These are phyloP conservation scores for Drosophila recens DNA, from an alignment of 2,888 invertebrate genomes.

Conservation along the genomic window DNA sequence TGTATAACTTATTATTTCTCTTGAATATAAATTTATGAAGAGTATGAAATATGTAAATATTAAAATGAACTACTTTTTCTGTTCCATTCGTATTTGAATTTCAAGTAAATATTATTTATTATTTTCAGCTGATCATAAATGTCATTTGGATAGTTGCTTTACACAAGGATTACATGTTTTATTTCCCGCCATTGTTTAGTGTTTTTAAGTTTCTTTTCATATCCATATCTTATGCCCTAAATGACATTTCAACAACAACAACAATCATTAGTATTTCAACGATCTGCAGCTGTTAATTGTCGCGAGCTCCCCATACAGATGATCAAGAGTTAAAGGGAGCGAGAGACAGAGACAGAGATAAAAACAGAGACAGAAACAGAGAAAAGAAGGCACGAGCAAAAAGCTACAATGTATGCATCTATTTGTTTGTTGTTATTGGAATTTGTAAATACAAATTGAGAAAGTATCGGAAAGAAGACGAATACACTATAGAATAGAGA, in stretches of 20 bases:
- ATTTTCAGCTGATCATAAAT: not conserved
- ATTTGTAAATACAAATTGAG: slow-evolving; percentile 45
- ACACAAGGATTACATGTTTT: slow-evolving; percentile 12
- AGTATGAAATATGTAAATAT: too few species aligned
- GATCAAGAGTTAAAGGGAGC: slow-evolving; percentile 11
- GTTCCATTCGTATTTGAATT: not conserved
- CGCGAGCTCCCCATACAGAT: slow-evolving; percentile 23
- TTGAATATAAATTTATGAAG: too few species aligned
- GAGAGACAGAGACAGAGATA: not conserved
- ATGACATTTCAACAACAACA: slow-evolving; percentile 34
- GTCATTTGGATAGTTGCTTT: not conserved
- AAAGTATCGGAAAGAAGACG: slow-evolving; percentile 1
- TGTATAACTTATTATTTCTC: too few species aligned
- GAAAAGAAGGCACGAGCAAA: slow-evolving; percentile 1
- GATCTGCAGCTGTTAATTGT: slow-evolving; percentile 58
- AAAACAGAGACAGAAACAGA: not conserved
- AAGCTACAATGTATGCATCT: slow-evolving; percentile 32
- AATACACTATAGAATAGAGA: slow-evolving; percentile 1
- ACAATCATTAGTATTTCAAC: slow-evolving; percentile 41
- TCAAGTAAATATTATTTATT: not conserved
- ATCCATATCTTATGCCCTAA: slow-evolving; percentile 28
- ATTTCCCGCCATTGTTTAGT: slow-evolving; percentile 14
- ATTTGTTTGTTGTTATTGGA: slow-evolving; percentile 39
- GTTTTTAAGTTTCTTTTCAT: not conserved
- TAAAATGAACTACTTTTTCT: not conserved